Conservation (phyloP, 1,140 invertebrate genomes). For the Penaeus vannamei region DNA sequence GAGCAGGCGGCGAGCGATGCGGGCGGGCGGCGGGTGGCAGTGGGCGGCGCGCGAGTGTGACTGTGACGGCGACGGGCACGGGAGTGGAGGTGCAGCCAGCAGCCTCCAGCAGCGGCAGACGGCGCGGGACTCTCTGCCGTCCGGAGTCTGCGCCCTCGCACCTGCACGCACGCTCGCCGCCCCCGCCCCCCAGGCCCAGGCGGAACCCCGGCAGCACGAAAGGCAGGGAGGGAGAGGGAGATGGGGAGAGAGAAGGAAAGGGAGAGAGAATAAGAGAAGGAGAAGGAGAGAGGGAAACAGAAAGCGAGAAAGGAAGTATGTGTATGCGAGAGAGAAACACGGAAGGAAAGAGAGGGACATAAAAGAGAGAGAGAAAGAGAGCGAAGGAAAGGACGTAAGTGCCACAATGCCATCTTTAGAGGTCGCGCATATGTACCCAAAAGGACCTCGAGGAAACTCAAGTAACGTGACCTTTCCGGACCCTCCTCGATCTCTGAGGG, state of each 20-base stretch:
- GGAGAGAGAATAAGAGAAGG: background rate
- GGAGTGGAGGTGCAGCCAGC: conserved; percentile 38
- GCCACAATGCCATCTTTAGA: no score
- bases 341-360: conserved; percentile 8
- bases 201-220: background rate
- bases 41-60: conserved; percentile 16
- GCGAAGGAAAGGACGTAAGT: background rate
- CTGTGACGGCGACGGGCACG: conserved; percentile 46
- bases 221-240: background rate
- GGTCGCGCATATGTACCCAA: no score
- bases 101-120: background rate
- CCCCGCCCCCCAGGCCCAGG: background rate
- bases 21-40: conserved; percentile 30
- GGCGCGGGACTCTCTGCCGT: conserved; percentile 9
- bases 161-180: background rate
- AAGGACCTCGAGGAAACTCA: no score
- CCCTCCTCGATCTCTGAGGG: no score
- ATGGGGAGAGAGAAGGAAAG: conserved; percentile 1
- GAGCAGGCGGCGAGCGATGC: background rate
- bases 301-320: background rate
- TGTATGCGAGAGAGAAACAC: background rate
- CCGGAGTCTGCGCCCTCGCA: conserved; percentile 8
- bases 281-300: background rate
- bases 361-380: background rate
- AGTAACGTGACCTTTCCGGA: no score